Base-by-base conservation (phyloP, 1,140 invertebrate genomes). In the Caenorhabditis inopinata region DNA sequence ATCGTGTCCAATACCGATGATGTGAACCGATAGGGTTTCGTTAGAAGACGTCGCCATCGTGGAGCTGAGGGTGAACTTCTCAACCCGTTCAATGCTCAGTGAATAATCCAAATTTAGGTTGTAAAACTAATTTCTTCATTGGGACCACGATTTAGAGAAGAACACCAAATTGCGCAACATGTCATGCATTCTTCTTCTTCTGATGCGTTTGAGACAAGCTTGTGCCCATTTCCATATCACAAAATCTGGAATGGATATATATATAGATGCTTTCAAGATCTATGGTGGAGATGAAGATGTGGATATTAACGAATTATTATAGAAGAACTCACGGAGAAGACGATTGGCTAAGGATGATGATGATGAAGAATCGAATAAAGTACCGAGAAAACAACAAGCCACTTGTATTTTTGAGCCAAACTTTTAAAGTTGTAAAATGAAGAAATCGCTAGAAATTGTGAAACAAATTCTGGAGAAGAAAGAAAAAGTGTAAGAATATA, bases 201-300 rank as follows among this genome's bases (percentile, higher is more conserved):
- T 87, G 16, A 76, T 87, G 12, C 79, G 86, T 16, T 62, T 87
- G 0, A 62, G 86, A 0, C 86, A 88, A 74, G 86, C 86, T 11
- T 85, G 83, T 48, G 83, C 83, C 21, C 86, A 87, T 51, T 38
- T 87, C 18, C 58, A 47, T 25, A 49, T 87, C n/a, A 87, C 85
- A 29, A 80, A 73, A 38, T 27, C 6, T 6, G 75, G 23, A 18
- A 53, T 76, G 46, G 75, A 76, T 23, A n/a, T 76, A 16, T 27
- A 38, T 9, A n/a, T 76, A 16, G 47, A 38, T 9, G 75, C 75
- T 9, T 76, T 76, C 29, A 7, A 76, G 12, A 2, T 42, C 11
- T n/a, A 11, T 0, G 75, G 49, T 12, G 75, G 47, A 23, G 75
- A 53, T 1, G 51, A 58, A 16, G 25, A 18, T 38, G 32, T 11